A percentile compares a stretch with the other conserved stretches of the same genome.
Evolutionary conservation across 2,113 vertebrate genomes (phyloP).

Genomic region (Seriola aureovittata): DNA sequence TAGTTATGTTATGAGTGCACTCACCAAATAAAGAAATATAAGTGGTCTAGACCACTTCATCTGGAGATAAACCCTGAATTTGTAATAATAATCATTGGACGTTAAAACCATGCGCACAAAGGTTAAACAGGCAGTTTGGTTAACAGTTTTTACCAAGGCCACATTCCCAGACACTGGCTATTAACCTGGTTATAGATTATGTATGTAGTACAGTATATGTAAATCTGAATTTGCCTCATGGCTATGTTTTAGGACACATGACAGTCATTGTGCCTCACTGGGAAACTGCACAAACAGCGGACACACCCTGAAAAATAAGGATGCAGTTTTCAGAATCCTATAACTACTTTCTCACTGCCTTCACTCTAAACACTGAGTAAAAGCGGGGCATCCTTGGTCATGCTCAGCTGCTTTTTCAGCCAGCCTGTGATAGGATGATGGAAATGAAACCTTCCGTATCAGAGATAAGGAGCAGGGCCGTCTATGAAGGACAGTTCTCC

Average conservation of each 20-base stretch:
- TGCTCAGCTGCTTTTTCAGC: conserved; percentile 14
- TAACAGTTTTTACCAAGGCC: too few relatives aligned
- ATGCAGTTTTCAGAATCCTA: conserved; percentile 3
- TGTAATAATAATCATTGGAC: background rate
- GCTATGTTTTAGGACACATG: background rate
- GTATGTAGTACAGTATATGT: background rate
- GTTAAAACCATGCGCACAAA: background rate
- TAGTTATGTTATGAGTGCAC: too few relatives aligned
- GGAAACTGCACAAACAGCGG: background rate
- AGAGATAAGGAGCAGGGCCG: conserved; percentile 19
- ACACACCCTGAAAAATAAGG: background rate
- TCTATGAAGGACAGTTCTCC: conserved; percentile 30
- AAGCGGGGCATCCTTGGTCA: background rate
- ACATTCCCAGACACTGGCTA: background rate
- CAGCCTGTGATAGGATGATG: conserved; percentile 18
- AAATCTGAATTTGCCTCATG: background rate
- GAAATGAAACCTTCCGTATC: conserved; percentile 42
- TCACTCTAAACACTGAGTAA: background rate
- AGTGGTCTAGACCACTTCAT: background rate
- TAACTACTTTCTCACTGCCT: background rate
- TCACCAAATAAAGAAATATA: too few relatives aligned
- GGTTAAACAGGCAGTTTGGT: too few relatives aligned
- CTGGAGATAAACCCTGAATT: background rate
- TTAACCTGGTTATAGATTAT: background rate
- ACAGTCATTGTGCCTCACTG: background rate